phyloP scores from a whole-genome alignment of 2,797 vertebrate species.

The Mus caroli region DNA sequence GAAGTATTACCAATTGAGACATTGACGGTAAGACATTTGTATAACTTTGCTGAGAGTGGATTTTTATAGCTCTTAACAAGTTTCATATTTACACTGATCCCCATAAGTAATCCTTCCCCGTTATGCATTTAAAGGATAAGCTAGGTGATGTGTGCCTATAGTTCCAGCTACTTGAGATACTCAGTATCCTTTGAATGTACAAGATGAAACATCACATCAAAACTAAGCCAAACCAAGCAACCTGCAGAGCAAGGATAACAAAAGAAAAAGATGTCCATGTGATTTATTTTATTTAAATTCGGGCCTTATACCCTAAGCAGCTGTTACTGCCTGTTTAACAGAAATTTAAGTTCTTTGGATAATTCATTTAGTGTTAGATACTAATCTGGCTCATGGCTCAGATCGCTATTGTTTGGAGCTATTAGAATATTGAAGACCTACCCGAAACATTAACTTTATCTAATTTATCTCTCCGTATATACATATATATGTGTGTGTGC shows the following conservation, averaged over 20 bases:
- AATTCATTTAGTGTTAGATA: conserved; percentile 60
- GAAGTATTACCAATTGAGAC: conserved; percentile 64
- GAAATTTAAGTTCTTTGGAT: conserved; percentile 45
- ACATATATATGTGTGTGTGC: no score
- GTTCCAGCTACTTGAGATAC: not conserved
- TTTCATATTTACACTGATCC: not conserved
- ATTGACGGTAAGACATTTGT: conserved; percentile 66
- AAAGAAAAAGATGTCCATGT: conserved; percentile 41
- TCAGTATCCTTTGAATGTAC: not conserved
- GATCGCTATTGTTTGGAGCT: conserved; percentile 5
- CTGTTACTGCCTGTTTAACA: not conserved
- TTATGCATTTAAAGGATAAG: conserved; percentile 43
- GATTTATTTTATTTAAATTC: conserved; percentile 52
- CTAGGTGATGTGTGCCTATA: not conserved
- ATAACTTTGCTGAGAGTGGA: not conserved
- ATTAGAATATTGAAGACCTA: conserved; percentile 18
- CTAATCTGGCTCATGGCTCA: not conserved
- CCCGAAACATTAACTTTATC: not conserved
- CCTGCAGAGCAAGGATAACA: not conserved
- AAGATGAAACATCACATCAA: not conserved
- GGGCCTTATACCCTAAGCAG: conserved; percentile 26
- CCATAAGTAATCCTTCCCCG: not conserved
- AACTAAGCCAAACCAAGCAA: not conserved
- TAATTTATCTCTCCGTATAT: no score
- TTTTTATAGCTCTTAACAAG: conserved; percentile 9